Base-by-base conservation (phyloP, 2,797 vertebrate species). In the Pagetopsis macropterus region DNA sequence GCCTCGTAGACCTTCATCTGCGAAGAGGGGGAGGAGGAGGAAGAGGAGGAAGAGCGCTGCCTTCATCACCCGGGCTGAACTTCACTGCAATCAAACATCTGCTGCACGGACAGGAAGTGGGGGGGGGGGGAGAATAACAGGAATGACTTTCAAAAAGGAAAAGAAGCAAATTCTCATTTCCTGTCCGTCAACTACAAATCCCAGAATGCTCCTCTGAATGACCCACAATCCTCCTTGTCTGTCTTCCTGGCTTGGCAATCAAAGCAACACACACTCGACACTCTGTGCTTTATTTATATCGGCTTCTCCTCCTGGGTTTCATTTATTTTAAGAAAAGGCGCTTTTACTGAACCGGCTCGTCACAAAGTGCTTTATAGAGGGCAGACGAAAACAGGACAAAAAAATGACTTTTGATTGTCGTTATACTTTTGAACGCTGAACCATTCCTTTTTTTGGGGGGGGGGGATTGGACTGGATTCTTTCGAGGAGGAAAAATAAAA, bases 1-100 rank as follows among this genome's bases (percentile, higher is more conserved):
- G 93, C 96, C 70, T 96, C 96, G 83, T 97, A 97, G 94, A 84
- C 81, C 77, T 50, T 70, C 82, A 56, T 79, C 77, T 75, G 73
- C 51, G 71, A 87, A 66, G 33, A 37, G 33, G 3, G 23, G 23
- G 33, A 57, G 78, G 82, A 57, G 76, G 72, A 80, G 81, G 87
- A 83, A 86, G 84, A 82, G 65, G 23, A 21, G 21, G 21, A 21
- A 21, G 23, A 27, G 23, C 72, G 76, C 74, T 63, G 82, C 81
- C 87, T 81, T 82, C 75, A 63, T 73, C 51, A 86, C 62, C 23
- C 33, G 69, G 54, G 49, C 83, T 80, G 68, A 74, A 70, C 73
- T 84, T 74, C 67, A 76, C 70, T 78, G 82, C 84, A 78, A 81
- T 69, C 83, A 71, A 85, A 68, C 76, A 85, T 76, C 68, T 59